A percentile compares a stretch with the other conserved stretches of the same genome.
Conservation (phyloP, 2,797 vertebrate genomes). For the Acipenser transmontanus region DNA sequence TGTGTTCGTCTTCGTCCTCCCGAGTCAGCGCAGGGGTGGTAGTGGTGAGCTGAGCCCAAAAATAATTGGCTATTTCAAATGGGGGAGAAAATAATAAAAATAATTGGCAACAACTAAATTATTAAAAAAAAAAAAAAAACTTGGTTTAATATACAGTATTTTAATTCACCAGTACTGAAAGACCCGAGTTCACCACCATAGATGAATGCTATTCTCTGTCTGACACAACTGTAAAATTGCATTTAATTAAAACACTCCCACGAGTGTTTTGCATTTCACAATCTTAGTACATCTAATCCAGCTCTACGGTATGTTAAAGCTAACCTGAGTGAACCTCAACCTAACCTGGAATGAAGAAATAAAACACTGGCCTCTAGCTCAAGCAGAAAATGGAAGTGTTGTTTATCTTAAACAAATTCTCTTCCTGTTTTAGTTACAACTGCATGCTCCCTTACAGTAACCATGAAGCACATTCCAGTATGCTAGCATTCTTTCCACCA, state of each 20-base stretch:
- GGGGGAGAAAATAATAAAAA: too few species aligned
- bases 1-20: too few species aligned
- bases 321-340: background rate
- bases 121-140: too few species aligned
- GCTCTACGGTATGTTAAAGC: background rate
- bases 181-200: too few species aligned
- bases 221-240: too few species aligned
- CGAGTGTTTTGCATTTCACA: background rate
- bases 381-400: background rate
- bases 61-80: too few species aligned
- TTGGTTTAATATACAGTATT: too few species aligned
- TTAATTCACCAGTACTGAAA: background rate
- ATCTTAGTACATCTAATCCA: background rate
- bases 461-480: background rate
- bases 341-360: background rate
- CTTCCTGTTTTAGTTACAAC: background rate
- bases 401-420: background rate
- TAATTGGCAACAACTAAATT: too few species aligned
- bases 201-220: too few species aligned
- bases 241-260: background rate
- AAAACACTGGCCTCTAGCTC: background rate
- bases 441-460: background rate
- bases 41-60: too few species aligned
- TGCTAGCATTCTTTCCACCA: background rate
- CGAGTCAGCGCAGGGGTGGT: too few species aligned